Base-by-base conservation (phyloP, 2,113 vertebrate species). In the Syngnathoides biaculeatus region DNA sequence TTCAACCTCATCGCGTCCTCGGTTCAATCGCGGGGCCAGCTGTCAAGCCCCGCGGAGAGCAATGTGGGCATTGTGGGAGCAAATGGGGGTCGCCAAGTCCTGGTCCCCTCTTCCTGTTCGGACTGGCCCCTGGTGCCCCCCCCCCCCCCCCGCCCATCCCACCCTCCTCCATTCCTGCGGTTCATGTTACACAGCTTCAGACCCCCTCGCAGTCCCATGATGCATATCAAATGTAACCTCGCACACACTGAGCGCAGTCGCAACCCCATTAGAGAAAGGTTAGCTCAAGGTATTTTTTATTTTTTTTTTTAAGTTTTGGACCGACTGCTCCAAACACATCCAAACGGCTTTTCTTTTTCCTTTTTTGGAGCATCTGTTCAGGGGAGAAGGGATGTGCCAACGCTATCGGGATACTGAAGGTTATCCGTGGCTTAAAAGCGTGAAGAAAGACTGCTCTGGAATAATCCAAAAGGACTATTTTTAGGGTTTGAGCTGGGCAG, bases 121-220 rank as follows among this genome's bases (percentile, higher is more conserved):
- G 78, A 84, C 80, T 72, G 65, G 73, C 76, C 79, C 61, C 45
- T 27, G 69, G 26, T 57, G 8, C 10, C 26, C 8, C 55, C 55
- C 82, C 78, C 73, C 65, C 35, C 65, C 69, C 86, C 81, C 83
- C 75, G n/a, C n/a, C n/a, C n/a, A n/a, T n/a, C n/a, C n/a, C n/a
- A n/a, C n/a, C n/a, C n/a, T n/a, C 79, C 71, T 84, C 64, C 85
- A 83, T 87, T 83, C 82, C 72, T 78, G 20, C 10, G 65, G 69
- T 78, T 91, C 89, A 73, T 48, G 77, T 91, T 91, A 89, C 89
- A 88, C 84, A 50, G 80, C 73, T 77, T 73, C 67, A 68, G 79
- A 56, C 64, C 80, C 78, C 66, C 60, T 74, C 73, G 64, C 67
- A 40, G 80, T 83, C 83, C 84, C 84, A 79, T 67, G 83, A 84